Evolutionary conservation across 2,797 vertebrate genomes (phyloP).

Genomic region (Avahi laniger): DNA sequence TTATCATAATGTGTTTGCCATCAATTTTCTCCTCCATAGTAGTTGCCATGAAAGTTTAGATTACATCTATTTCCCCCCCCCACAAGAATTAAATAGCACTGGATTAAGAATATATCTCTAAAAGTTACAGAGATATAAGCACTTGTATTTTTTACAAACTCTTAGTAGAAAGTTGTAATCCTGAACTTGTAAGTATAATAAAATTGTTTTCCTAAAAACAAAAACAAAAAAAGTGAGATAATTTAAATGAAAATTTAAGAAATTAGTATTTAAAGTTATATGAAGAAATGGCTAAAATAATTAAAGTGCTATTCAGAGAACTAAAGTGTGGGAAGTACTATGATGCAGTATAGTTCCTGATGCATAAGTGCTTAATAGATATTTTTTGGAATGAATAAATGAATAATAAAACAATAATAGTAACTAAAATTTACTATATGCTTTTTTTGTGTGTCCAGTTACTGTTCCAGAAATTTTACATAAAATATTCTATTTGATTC

Average conservation of each 20-base stretch:
- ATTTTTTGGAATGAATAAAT: neutral
- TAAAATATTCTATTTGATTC: neutral
- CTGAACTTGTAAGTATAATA: neutral
- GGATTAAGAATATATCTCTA: neutral
- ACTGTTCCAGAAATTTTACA: neutral
- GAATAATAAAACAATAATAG: neutral
- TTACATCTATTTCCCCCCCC: neutral
- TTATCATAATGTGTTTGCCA: neutral
- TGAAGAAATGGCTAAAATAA: neutral
- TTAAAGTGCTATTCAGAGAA: neutral
- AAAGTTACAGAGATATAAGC: neutral
- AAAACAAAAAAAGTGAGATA: neutral
- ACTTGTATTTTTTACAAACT: neutral
- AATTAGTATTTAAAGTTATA: neutral
- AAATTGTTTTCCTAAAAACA: neutral
- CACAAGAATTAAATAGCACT: neutral
- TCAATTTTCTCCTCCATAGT: neutral
- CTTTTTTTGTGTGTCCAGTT: neutral
- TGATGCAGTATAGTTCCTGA: neutral
- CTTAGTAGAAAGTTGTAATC: constrained; percentile 2
- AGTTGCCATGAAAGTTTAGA: neutral
- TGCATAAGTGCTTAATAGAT: neutral
- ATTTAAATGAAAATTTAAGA: constrained; percentile 15
- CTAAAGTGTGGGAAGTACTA: neutral
- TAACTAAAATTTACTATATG: neutral